These are phyloP conservation scores for Ctenopoma multispine DNA, from an alignment of 2,797 vertebrate species.

Conservation along the genomic window DNA sequence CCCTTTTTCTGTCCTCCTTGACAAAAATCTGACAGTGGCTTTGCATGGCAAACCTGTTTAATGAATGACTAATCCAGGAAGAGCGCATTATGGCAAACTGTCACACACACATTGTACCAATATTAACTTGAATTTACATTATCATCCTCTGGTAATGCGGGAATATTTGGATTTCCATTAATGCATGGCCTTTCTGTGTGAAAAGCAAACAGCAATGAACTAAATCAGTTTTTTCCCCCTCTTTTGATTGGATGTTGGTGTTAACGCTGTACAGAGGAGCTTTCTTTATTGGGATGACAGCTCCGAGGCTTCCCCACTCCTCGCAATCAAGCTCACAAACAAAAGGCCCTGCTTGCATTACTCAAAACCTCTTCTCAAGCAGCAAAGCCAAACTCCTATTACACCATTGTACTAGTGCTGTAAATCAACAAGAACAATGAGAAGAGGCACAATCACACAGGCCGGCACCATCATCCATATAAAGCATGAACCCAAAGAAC, in stretches of 20 bases:
- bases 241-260: constrained; percentile 78
- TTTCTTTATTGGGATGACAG: constrained; percentile 84
- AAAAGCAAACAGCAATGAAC: constrained; percentile 83
- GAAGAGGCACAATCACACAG: constrained; percentile 73
- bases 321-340: constrained; percentile 82
- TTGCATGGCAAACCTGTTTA: constrained; percentile 89
- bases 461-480: constrained; percentile 70
- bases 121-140: constrained; percentile 90
- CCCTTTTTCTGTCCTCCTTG: constrained; percentile 77
- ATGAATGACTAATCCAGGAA: constrained; percentile 86
- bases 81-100: constrained; percentile 87
- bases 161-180: constrained; percentile 87
- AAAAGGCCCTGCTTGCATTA: constrained; percentile 81
- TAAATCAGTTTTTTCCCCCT: constrained; percentile 76
- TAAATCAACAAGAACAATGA: constrained; percentile 84
- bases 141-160: constrained; percentile 88
- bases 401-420: constrained; percentile 77
- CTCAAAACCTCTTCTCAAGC: constrained; percentile 79
- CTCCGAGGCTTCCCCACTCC: constrained; percentile 76
- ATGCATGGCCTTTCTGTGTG: constrained; percentile 77
- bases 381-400: constrained; percentile 81
- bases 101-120: constrained; percentile 86
- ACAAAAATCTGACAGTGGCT: constrained; percentile 89
- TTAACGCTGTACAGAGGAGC: constrained; percentile 74
- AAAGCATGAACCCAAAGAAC: constrained; percentile 75